Evolutionary conservation across 2,888 invertebrate genomes (phyloP).

Genomic region (Vannuccia rotundouncinata): DNA sequence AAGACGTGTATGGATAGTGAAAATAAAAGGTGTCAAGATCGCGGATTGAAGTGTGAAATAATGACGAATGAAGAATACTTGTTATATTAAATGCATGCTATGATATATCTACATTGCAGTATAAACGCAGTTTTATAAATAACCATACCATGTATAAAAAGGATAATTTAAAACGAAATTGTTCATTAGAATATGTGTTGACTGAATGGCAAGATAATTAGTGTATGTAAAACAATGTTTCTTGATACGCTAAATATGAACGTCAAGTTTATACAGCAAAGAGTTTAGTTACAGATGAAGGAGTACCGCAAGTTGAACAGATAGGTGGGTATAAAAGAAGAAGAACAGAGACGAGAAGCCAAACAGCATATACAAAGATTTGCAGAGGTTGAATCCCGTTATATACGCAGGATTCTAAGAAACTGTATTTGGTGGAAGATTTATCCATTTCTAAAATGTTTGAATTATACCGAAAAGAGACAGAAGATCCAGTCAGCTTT

Average conservation of each 20-base stretch:
- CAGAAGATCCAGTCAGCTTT: slow-evolving; percentile 4
- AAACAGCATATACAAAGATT: slow-evolving; percentile 14
- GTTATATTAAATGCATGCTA: background rate
- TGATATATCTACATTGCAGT: slow-evolving; percentile 6
- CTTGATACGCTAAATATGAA: slow-evolving; percentile 4
- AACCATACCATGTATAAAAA: background rate
- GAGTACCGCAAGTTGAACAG: background rate
- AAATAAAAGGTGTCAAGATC: background rate
- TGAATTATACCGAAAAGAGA: slow-evolving; percentile 4
- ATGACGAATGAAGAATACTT: background rate
- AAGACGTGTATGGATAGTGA: background rate
- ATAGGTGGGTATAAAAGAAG: background rate
- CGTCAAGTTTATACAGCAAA: background rate
- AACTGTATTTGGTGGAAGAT: slow-evolving; percentile 1
- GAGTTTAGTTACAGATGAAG: background rate
- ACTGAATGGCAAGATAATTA: slow-evolving; percentile 11
- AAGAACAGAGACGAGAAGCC: background rate
- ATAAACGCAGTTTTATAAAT: slow-evolving; percentile 10
- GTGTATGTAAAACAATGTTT: slow-evolving; percentile 24
- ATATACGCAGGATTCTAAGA: background rate
- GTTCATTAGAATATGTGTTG: slow-evolving; percentile 16
- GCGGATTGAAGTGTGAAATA: background rate
- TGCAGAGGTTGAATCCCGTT: background rate
- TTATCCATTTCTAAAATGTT: slow-evolving; percentile 6
- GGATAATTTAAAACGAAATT: background rate